phyloP scores from a whole-genome alignment of 2,888 invertebrate genomes.

The Latheticus oryzae region DNA sequence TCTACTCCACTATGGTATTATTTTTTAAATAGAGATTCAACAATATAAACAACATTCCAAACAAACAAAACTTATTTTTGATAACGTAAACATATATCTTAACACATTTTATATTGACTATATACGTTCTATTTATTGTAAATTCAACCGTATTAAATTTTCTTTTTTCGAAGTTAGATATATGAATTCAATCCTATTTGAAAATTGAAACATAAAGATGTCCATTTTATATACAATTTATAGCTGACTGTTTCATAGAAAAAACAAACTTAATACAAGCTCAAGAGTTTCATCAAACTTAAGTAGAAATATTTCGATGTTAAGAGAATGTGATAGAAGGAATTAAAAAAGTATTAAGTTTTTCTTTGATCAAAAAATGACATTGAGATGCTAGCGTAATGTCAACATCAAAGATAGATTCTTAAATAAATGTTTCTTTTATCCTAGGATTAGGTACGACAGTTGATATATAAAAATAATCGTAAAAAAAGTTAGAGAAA shows the following conservation, averaged over 20 bases:
- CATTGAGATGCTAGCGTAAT: neutral
- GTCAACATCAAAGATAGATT: conserved; percentile 8
- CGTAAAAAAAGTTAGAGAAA: neutral
- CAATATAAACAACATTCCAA: too few relatives aligned
- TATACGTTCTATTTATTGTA: too few relatives aligned
- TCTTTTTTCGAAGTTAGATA: too few relatives aligned
- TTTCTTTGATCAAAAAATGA: conserved; percentile 5
- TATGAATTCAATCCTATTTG: too few relatives aligned
- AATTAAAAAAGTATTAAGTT: conserved; percentile 13
- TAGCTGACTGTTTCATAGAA: conserved; percentile 6
- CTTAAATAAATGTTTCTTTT: conserved; percentile 11
- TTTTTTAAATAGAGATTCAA: too few relatives aligned
- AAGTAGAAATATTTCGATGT: conserved; percentile 19
- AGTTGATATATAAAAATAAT: conserved; percentile 10
- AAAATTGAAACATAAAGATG: too few relatives aligned
- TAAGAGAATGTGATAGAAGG: neutral
- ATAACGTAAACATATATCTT: too few relatives aligned
- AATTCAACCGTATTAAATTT: too few relatives aligned
- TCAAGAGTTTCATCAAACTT: conserved; percentile 11
- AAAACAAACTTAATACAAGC: conserved; percentile 21
- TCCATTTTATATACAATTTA: conserved; percentile 25
- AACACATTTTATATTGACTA: too few relatives aligned
- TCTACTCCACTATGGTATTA: too few relatives aligned
- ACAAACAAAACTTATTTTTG: too few relatives aligned
- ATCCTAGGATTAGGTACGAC: conserved; percentile 2